Evolutionary conservation across 2,113 vertebrate genomes (phyloP), one percentile per base, ranked within the genome.

Genomic region (Melospiza georgiana): DNA sequence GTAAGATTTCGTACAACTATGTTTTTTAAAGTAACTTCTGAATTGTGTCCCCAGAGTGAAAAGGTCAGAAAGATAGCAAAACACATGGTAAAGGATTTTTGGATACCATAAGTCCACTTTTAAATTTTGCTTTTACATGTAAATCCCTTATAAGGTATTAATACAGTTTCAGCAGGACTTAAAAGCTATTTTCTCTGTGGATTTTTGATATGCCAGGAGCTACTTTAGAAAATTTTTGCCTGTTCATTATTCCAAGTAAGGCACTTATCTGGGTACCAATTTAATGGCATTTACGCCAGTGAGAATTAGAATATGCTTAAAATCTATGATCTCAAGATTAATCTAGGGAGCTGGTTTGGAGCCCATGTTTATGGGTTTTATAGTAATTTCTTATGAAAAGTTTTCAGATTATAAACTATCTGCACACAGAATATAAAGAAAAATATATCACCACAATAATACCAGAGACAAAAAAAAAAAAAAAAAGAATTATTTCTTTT

Each of bases 1-100:
- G 98, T 98, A 98, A 97, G 97, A 63, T 31, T 55, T 73, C 37
- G 28, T 58, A 49, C 62, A 93, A 74, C 20, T 39, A 30, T 46
- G n/a, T 16, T 84, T 52, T 90, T 58, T 52, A 30, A 83, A 48
- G 11, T 67, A 46, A 77, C 6, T 58, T 93, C 62, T 95, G 43
- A 76, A 54, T 41, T 52, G 8, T 67, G 31, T 86, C 3, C 15
- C 17, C 48, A 15, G 13, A 76, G 15, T 44, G 39, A 16, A 61
- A 77, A 61, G 30, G 7, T n/a, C 43, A n/a, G 15, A 58, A 90
- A 63, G n/a, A 49, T 57, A 9, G 28, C 23, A 73, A 91, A 93
- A 73, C 11, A 41, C 0, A 3, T 12, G 51, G 9, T 55, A 86
- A 80, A 24, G 41, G 68, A 44, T 54, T 80, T 89, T 54, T 43